Base-by-base conservation (phyloP, 1,140 invertebrate genomes). In the Globodera ellingtonae region DNA sequence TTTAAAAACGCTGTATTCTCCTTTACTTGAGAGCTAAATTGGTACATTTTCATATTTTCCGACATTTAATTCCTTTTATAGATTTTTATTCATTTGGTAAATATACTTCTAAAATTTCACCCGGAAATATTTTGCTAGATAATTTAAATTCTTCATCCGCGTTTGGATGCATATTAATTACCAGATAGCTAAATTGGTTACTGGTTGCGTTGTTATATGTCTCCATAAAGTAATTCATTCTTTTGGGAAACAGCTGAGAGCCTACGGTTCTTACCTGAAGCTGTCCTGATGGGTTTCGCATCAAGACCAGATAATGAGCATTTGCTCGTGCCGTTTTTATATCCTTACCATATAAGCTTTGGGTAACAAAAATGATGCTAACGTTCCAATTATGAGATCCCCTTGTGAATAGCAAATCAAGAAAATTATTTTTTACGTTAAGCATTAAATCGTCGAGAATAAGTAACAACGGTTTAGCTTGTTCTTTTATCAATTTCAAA, bases 191-290 rank as follows among this genome's bases (percentile, higher is more conserved):
- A 3, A 15, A 65, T 65, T 65, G 13, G 2, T 65, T 21, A 15
- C 21, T 65, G 13, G 59, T 65, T 15, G n/a, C 21, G 13, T 65
- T 21, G 13, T 13, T 15, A 65, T 65, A 65, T 65, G n/a, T 21
- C 1, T 65, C 59, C 13, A 15, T 65, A 65, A 65, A 65, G n/a
- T 65, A 65, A 15, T 65, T 65, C 59, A 65, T 2, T 65, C 21
- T 65, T 15, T 65, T 65, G 13, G 13, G 13, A 59, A 72, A 72
- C 7, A 72, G 71, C 9, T 72, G 71, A 9, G n/a, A 46, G 50
- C 71, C 71, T n/a, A 72, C 46, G 8, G 44, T 72, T 21, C 71
- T 72, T 46, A 72, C 44, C 46, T 72, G 71, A n/a, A 72, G 46
- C 6, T 21, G n/a, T 6, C n/a, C 71, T 24, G 44, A 18, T 13